Conservation (phyloP, 2,797 vertebrate species). For the Heteromormyrus szaboi region DNA sequence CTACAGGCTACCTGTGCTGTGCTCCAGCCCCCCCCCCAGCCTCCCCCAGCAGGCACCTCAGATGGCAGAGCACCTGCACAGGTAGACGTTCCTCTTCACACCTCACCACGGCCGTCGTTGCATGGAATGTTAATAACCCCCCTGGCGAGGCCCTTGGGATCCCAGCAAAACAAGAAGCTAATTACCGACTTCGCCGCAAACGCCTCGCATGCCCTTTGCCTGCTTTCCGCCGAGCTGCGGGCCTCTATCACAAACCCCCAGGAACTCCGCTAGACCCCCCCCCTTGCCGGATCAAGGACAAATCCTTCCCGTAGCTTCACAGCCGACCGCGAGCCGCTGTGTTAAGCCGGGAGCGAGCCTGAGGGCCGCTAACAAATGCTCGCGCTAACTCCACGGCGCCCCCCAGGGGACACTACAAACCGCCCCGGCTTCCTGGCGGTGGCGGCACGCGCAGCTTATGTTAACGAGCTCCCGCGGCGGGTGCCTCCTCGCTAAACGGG, state of each 20-base stretch:
- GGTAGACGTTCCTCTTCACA: neutral
- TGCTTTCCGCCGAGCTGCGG: neutral
- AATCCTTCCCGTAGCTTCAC: neutral
- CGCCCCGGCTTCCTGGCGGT: constrained; percentile 22
- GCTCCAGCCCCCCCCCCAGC: neutral
- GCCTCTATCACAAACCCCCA: neutral
- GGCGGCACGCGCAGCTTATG: constrained; percentile 47
- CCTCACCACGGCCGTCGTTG: neutral
- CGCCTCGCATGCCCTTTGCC: no score
- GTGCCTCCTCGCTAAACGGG: neutral
- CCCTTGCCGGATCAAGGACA: neutral
- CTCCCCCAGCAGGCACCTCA: neutral
- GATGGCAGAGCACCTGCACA: neutral
- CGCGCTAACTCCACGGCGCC: neutral
- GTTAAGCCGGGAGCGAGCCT: constrained; percentile 40
- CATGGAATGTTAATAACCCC: neutral
- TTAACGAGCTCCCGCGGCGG: neutral
- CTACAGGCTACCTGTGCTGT: neutral
- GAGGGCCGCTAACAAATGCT: constrained; percentile 31
- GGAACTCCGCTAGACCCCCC: neutral
- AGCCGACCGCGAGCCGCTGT: constrained; percentile 14
- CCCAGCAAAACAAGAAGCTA: neutral
- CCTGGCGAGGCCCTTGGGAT: neutral
- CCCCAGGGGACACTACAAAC: neutral
- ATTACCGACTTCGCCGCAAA: neutral